A percentile compares a stretch with the other conserved stretches of the same genome.
These are phyloP conservation scores for Cochlearius cochlearius DNA, from an alignment of 2,113 vertebrate species.

Conservation along the genomic window DNA sequence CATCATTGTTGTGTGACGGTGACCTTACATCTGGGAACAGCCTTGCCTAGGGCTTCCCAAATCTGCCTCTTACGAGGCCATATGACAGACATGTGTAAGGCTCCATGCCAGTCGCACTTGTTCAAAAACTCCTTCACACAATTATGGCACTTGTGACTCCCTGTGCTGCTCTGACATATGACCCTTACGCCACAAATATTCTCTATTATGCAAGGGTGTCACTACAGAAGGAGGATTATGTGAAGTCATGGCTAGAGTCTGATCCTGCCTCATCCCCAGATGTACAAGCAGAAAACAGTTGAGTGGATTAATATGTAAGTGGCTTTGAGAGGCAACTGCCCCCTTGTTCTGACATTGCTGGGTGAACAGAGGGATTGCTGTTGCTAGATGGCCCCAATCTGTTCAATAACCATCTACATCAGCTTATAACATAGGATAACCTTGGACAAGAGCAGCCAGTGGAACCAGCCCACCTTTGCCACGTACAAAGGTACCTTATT, in stretches of 20 bases:
- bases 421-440: neutral
- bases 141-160: constrained; percentile 18
- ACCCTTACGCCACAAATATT: constrained; percentile 3
- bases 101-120: neutral
- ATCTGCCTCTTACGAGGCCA: neutral
- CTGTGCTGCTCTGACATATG: neutral
- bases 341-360: constrained; percentile 23
- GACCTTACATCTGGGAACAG: constrained; percentile 27
- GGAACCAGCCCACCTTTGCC: neutral
- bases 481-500: neutral
- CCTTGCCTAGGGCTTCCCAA: neutral
- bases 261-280: constrained; percentile 41
- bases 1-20: neutral
- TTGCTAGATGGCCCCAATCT: neutral
- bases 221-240: constrained; percentile 36
- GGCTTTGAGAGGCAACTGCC: constrained; percentile 39
- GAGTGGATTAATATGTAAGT: constrained; percentile 56
- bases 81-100: neutral
- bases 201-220: constrained; percentile 34
- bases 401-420: neutral
- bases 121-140: constrained; percentile 10
- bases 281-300: constrained; percentile 33
- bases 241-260: neutral
- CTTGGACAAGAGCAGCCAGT: neutral
- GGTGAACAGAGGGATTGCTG: constrained; percentile 11